phyloP scores from a whole-genome alignment of 2,797 vertebrate genomes.

The Austrolebias charrua region DNA sequence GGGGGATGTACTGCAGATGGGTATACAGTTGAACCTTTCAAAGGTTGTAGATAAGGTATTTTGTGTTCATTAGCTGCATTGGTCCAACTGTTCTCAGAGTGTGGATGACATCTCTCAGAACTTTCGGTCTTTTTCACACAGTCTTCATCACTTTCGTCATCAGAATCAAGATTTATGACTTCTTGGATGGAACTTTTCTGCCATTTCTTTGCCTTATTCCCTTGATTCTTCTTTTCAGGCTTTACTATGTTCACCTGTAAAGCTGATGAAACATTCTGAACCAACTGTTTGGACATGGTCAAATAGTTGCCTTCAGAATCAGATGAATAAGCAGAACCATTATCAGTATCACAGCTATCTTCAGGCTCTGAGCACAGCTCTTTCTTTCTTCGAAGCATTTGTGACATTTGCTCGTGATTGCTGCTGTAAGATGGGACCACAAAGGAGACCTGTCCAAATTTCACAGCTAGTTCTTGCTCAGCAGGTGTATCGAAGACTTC shows the following conservation, averaged over 20 bases:
- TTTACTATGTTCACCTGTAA: neutral
- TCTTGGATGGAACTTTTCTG: neutral
- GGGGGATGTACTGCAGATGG: neutral
- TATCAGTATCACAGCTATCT: slow-evolving; percentile 45
- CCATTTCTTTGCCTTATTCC: neutral
- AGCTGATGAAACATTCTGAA: neutral
- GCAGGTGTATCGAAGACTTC: slow-evolving; percentile 34
- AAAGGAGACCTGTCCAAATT: slow-evolving; percentile 2
- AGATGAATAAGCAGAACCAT: slow-evolving; percentile 48
- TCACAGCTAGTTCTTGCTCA: neutral
- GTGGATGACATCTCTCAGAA: neutral
- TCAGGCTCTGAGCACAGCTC: slow-evolving; percentile 8
- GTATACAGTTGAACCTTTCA: too few species aligned
- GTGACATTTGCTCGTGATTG: neutral
- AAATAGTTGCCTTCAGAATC: slow-evolving; percentile 19
- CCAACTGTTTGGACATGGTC: slow-evolving; percentile 3
- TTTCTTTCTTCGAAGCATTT: neutral
- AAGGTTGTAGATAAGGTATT: too few species aligned
- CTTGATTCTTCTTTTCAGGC: too few species aligned
- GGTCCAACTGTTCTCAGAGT: neutral
- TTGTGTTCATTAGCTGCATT: too few species aligned
- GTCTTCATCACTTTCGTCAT: neutral
- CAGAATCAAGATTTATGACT: neutral
- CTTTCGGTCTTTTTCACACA: neutral
- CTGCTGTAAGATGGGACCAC: neutral